Percentiles rank a stretch among this genome's conserved stretches.
These are phyloP conservation scores for Meles meles DNA, from an alignment of 2,113 vertebrate genomes.

Conservation along the genomic window DNA sequence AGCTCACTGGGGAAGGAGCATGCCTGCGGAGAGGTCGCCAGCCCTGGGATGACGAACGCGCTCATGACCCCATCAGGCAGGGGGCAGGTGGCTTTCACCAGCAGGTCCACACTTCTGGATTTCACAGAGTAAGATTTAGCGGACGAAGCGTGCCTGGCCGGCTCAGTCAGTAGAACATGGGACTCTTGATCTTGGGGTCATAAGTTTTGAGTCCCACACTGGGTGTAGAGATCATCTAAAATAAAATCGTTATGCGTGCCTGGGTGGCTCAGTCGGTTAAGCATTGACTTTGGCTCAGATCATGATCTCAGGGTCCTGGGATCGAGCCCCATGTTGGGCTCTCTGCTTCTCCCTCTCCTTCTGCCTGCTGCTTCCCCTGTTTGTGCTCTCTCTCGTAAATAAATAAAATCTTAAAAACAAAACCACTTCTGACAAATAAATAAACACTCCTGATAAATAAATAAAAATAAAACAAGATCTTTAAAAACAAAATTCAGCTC, in stretches of 20 bases:
- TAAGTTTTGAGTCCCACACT: neutral
- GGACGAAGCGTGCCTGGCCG: neutral
- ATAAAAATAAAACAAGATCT: neutral
- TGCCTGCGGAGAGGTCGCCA: neutral
- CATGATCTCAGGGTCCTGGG: no score
- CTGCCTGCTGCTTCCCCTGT: neutral
- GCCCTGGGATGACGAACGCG: accelerated
- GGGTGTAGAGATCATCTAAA: neutral
- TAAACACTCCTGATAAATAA: no score
- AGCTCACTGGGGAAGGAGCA: neutral
- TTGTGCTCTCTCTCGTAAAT: neutral
- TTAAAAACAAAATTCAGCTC: neutral
- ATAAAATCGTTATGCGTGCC: neutral
- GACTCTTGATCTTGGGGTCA: neutral
- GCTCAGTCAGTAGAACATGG: neutral
- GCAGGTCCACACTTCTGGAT: neutral
- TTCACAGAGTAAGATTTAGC: neutral
- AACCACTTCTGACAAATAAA: no score
- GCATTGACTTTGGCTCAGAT: no score
- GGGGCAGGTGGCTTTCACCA: neutral
- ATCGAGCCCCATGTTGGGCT: no score
- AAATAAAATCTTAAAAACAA: no score
- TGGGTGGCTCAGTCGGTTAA: no score
- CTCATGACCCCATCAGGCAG: neutral
- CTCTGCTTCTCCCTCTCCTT: neutral